Conservation (phyloP, 2,888 invertebrate species). For the Tenthredo livida region DNA sequence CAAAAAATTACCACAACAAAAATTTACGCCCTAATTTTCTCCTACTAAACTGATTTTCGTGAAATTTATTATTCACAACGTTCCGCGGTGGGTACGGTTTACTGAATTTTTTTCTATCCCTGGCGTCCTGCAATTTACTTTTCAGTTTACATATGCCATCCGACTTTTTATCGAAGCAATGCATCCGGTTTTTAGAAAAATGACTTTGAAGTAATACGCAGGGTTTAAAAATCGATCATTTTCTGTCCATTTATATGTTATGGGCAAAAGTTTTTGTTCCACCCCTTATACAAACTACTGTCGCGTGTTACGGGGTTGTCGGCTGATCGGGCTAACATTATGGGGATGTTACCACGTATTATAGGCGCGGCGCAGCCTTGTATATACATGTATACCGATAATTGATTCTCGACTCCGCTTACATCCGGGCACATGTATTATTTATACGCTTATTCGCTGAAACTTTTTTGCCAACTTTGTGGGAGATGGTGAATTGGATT, state of each 20-base stretch:
- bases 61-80: not conserved
- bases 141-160: not conserved
- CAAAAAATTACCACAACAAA: not conserved
- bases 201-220: not conserved
- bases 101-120: not conserved
- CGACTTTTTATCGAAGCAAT: not conserved
- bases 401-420: slow-evolving; percentile 61
- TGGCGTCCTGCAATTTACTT: not conserved
- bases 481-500: not conserved
- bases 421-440: slow-evolving; percentile 16
- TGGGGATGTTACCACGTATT: slow-evolving; percentile 52
- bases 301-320: slow-evolving; percentile 66
- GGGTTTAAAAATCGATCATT: not conserved
- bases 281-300: slow-evolving; percentile 32
- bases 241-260: not conserved
- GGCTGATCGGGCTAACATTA: slow-evolving; percentile 60
- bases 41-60: slow-evolving; percentile 6
- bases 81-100: not conserved
- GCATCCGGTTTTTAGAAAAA: not conserved
- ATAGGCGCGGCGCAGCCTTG: slow-evolving; percentile 50
- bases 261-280: not conserved
- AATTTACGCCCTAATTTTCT: not conserved
- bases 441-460: slow-evolving; percentile 11
- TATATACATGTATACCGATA: slow-evolving; percentile 65
- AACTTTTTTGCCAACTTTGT: not conserved